A percentile compares a stretch with the other conserved stretches of the same genome.
Conservation (phyloP, 2,797 vertebrate genomes). For the Naso thynnoides region DNA sequence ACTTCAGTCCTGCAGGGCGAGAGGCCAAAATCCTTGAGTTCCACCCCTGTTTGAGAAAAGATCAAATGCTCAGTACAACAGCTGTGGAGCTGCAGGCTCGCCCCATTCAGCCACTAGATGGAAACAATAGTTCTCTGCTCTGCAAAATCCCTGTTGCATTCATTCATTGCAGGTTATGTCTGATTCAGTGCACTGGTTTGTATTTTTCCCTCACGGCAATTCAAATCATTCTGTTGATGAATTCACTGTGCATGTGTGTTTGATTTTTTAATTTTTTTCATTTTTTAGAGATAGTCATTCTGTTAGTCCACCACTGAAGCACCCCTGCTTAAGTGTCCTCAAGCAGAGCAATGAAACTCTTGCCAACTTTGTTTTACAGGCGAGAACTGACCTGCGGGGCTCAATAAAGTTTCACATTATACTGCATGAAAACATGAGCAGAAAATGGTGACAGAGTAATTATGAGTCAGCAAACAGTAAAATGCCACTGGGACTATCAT, state of each 20-base stretch:
- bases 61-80: conserved; percentile 75
- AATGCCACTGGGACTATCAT: conserved; percentile 61
- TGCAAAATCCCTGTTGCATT: conserved; percentile 36
- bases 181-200: conserved; percentile 39
- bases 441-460: conserved; percentile 69
- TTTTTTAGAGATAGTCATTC: neutral
- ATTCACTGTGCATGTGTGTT: conserved; percentile 9
- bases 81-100: conserved; percentile 73
- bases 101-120: conserved; percentile 85
- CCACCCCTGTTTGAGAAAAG: conserved; percentile 75
- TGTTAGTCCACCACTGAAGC: conserved; percentile 5
- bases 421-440: conserved; percentile 62
- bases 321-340: conserved; percentile 24
- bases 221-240: conserved; percentile 32
- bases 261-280: conserved; percentile 34
- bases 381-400: conserved; percentile 40
- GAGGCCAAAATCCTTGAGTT: conserved; percentile 80
- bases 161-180: conserved; percentile 43
- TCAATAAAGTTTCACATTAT: conserved; percentile 64
- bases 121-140: conserved; percentile 80
- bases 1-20: conserved; percentile 71
- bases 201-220: conserved; percentile 26
- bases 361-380: conserved; percentile 47
- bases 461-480: conserved; percentile 72
- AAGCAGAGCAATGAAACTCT: conserved; percentile 32